A percentile compares a stretch with the other conserved stretches of the same genome.
Conservation (phyloP, 2,113 vertebrate species). For the Columbina picui region DNA sequence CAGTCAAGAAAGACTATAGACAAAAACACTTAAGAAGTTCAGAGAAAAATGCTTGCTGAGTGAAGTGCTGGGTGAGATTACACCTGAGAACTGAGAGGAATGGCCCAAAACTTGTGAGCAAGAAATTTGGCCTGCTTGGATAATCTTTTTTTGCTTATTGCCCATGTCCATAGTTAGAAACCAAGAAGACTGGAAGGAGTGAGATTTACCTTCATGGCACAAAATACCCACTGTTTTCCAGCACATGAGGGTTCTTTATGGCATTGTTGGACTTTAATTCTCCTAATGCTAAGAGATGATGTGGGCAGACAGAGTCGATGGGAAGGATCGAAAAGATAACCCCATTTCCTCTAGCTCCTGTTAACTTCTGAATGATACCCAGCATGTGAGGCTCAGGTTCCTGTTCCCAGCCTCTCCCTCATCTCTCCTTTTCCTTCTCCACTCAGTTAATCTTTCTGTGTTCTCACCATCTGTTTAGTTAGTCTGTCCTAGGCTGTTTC, state of each 20-base stretch:
- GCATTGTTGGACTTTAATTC: neutral
- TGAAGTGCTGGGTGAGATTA: neutral
- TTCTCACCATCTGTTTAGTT: slow-evolving; percentile 2
- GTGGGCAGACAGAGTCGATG: neutral
- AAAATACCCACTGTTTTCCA: neutral
- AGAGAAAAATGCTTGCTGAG: neutral
- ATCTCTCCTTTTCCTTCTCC: neutral
- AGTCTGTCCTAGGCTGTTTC: neutral
- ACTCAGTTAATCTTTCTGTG: neutral
- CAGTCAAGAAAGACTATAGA: neutral
- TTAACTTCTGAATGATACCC: neutral
- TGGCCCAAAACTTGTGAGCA: neutral
- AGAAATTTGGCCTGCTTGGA: neutral
- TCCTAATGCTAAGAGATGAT: neutral
- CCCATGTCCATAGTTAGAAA: neutral
- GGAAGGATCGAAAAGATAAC: neutral
- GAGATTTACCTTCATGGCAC: neutral
- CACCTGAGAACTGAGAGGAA: neutral
- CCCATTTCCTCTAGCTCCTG: neutral
- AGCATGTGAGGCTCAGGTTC: neutral
- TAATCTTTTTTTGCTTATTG: neutral
- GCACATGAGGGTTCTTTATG: neutral
- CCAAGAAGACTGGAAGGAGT: neutral
- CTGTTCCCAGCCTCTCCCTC: neutral
- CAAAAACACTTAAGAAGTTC: neutral